Conservation (phyloP, 2,113 vertebrate genomes). For the Stegostoma tigrinum region DNA sequence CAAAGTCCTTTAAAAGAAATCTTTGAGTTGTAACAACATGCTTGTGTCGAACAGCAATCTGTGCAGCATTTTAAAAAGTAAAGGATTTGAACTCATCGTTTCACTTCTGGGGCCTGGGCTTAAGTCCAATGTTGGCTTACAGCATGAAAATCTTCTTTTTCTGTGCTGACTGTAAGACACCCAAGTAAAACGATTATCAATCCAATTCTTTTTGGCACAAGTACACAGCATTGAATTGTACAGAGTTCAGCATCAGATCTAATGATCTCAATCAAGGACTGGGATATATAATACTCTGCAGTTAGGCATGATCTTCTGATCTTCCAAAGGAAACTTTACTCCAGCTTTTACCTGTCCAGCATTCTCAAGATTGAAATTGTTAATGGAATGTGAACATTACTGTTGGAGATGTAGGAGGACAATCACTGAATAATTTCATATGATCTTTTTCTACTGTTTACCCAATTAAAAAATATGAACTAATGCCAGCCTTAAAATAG, state of each 20-base stretch:
- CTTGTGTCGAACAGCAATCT: neutral
- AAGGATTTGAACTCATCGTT: neutral
- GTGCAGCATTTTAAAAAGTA: neutral
- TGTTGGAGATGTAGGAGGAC: neutral
- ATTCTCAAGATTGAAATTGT: neutral
- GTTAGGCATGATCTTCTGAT: neutral
- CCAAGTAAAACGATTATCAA: constrained; percentile 8
- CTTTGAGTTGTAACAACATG: neutral
- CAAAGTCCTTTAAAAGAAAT: neutral
- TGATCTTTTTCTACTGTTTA: neutral
- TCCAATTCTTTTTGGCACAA: neutral
- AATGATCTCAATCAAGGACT: neutral
- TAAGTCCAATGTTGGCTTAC: neutral
- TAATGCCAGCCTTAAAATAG: neutral
- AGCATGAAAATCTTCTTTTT: neutral
- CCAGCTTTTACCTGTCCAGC: neutral
- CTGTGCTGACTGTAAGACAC: neutral
- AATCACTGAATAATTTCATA: neutral
- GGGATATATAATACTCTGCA: neutral
- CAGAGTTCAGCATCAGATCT: neutral
- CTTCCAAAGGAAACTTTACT: neutral
- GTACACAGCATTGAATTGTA: neutral
- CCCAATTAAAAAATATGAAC: neutral
- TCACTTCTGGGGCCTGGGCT: constrained; percentile 1
- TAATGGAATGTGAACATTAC: neutral